These are phyloP conservation scores for Lysandra bellargus DNA, from an alignment of 2,888 invertebrate species.

Conservation along the genomic window DNA sequence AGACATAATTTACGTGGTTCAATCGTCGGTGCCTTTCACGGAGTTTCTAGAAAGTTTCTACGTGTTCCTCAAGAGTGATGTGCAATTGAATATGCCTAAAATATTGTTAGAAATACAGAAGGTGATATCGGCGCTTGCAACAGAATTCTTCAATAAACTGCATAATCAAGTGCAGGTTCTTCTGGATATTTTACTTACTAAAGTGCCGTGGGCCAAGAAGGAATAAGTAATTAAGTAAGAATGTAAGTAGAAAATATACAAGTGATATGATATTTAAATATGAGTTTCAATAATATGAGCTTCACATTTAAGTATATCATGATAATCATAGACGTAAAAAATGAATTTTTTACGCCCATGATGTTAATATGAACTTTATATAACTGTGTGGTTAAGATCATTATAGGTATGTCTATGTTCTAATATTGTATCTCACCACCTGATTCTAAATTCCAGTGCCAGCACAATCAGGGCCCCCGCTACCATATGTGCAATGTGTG, in stretches of 20 bases:
- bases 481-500: too few species aligned
- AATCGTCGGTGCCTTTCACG: conserved; percentile 51
- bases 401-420: too few species aligned
- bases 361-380: too few species aligned
- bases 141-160: conserved; percentile 9
- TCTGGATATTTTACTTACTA: background rate
- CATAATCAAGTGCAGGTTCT: background rate
- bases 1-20: conserved; percentile 56
- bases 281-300: too few species aligned
- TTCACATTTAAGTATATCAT: too few species aligned
- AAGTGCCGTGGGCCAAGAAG: background rate
- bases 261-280: too few species aligned
- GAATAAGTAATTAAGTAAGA: background rate
- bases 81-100: background rate
- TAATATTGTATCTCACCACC: too few species aligned
- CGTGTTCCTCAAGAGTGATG: background rate
- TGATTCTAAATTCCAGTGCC: too few species aligned
- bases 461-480: too few species aligned
- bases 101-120: background rate
- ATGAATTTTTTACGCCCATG: too few species aligned
- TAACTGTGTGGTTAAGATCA: too few species aligned
- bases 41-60: conserved; percentile 45
- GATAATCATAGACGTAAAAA: too few species aligned
- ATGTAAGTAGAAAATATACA: background rate
- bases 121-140: background rate